Percentiles rank a stretch among this genome's conserved stretches.
These are phyloP conservation scores for Drosophila picticornis DNA, from an alignment of 2,888 invertebrate species.

Conservation along the genomic window DNA sequence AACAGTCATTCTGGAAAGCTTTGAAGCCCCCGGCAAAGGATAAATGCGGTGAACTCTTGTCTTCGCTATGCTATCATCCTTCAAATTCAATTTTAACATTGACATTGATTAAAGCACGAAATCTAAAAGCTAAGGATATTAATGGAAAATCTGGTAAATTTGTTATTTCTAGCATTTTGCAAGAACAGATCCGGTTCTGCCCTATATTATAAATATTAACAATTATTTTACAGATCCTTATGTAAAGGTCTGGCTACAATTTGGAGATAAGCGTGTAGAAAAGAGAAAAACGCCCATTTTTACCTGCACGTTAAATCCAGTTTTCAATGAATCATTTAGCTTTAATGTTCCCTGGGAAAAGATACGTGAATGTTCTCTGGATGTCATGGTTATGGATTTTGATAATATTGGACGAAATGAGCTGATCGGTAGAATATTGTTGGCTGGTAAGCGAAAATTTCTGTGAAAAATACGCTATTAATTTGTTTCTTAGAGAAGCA, in stretches of 20 bases:
- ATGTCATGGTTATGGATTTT: constrained; percentile 98
- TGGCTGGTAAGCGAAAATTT: constrained; percentile 89
- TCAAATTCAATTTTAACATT: constrained; percentile 97
- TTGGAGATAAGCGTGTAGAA: constrained; percentile 97
- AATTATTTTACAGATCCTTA: constrained; percentile 93
- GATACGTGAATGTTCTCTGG: constrained; percentile 96
- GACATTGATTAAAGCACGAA: constrained; percentile 95
- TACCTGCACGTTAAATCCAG: constrained; percentile 97
- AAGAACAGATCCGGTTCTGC: not conserved
- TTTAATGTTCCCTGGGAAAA: constrained; percentile 99
- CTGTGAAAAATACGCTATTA: not conserved
- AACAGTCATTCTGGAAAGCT: constrained; percentile 97
- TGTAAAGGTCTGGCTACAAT: constrained; percentile 98
- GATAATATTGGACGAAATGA: constrained; percentile 98
- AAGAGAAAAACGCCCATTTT: constrained; percentile 98
- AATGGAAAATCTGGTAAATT: constrained; percentile 95
- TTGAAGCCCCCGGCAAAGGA: constrained; percentile 96
- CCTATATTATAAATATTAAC: not conserved
- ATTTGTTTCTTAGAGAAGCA: not conserved
- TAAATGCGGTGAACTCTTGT: constrained; percentile 95
- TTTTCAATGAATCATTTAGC: constrained; percentile 97
- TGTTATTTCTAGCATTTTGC: not conserved
- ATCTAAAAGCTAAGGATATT: constrained; percentile 98
- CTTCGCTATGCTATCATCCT: constrained; percentile 97
- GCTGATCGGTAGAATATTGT: constrained; percentile 95